Percentiles rank a stretch among this genome's conserved stretches.
phyloP scores from a whole-genome alignment of 2,797 vertebrate genomes.

The Orestias chungarensis region DNA sequence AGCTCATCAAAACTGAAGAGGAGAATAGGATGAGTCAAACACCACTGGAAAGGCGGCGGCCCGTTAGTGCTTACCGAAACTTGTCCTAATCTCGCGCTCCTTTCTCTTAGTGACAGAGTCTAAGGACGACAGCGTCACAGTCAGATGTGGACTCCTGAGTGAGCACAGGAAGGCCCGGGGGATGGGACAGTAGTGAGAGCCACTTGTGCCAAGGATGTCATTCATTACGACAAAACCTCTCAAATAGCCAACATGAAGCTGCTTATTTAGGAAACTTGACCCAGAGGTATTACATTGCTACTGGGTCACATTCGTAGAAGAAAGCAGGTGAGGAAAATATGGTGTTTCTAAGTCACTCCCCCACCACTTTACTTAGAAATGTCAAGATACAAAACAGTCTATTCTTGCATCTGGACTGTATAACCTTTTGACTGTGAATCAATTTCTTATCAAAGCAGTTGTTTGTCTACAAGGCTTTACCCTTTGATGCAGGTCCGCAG shows the following conservation, averaged over 20 bases:
- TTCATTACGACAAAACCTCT: conserved; percentile 51
- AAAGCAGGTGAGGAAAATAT: background rate
- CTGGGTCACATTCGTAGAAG: conserved; percentile 28
- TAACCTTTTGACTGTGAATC: background rate
- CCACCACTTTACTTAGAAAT: background rate
- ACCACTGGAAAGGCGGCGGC: conserved; percentile 43
- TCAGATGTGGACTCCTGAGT: conserved; percentile 34
- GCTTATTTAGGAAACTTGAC: conserved; percentile 51
- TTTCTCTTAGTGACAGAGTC: conserved; percentile 49
- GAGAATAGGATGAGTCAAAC: conserved; percentile 67
- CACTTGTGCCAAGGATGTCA: conserved; percentile 38
- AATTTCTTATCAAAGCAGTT: background rate
- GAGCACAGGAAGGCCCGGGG: conserved; percentile 21
- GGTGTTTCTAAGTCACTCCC: conserved; percentile 10
- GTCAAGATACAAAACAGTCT: background rate
- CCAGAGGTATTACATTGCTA: conserved; percentile 39
- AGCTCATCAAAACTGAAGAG: conserved; percentile 58
- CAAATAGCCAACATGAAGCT: conserved; percentile 46
- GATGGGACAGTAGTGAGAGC: background rate
- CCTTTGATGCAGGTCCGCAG: background rate
- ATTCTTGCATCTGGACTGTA: background rate
- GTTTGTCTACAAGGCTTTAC: background rate
- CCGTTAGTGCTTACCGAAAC: conserved; percentile 64
- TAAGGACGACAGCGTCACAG: conserved; percentile 30
- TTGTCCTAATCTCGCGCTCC: conserved; percentile 60